Conservation (phyloP, 2,888 invertebrate species). For the Andrena fulva region DNA sequence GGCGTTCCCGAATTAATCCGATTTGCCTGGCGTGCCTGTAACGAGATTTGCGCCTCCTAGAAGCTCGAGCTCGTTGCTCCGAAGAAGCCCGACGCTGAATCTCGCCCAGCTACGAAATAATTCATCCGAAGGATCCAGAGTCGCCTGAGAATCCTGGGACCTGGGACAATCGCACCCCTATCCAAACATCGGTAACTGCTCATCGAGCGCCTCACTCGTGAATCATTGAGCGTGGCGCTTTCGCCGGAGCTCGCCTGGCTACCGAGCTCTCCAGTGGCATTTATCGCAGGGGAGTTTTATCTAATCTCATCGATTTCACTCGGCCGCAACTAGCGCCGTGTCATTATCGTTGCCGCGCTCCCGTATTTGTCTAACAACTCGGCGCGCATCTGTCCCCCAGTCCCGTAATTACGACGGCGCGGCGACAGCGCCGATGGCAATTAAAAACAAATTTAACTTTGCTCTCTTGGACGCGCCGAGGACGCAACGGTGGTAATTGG, state of each 20-base stretch:
- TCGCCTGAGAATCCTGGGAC: background rate
- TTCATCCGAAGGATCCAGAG: background rate
- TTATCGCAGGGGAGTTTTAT: background rate
- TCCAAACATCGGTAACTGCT: background rate
- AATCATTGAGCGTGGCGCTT: background rate
- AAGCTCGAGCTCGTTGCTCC: background rate
- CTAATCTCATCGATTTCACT: background rate
- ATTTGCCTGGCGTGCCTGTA: slow-evolving; percentile 26
- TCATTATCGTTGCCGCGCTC: no score
- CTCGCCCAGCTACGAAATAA: background rate
- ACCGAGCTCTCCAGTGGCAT: background rate
- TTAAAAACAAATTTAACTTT: slow-evolving; percentile 41
- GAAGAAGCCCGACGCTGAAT: background rate
- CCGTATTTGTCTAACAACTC: no score
- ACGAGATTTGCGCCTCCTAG: slow-evolving; percentile 38
- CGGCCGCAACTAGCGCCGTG: background rate
- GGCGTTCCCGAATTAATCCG: slow-evolving; percentile 45
- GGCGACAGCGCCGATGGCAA: slow-evolving; percentile 7
- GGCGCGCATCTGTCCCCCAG: background rate
- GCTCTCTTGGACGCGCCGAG: background rate
- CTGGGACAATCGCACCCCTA: slow-evolving; percentile 1
- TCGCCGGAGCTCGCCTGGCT: no score
- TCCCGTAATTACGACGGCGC: background rate
- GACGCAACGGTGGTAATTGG: slow-evolving; percentile 39
- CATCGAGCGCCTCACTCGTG: background rate